A percentile compares a stretch with the other conserved stretches of the same genome.
phyloP scores from a whole-genome alignment of 2,113 vertebrate species.

The Orycteropus afer region DNA sequence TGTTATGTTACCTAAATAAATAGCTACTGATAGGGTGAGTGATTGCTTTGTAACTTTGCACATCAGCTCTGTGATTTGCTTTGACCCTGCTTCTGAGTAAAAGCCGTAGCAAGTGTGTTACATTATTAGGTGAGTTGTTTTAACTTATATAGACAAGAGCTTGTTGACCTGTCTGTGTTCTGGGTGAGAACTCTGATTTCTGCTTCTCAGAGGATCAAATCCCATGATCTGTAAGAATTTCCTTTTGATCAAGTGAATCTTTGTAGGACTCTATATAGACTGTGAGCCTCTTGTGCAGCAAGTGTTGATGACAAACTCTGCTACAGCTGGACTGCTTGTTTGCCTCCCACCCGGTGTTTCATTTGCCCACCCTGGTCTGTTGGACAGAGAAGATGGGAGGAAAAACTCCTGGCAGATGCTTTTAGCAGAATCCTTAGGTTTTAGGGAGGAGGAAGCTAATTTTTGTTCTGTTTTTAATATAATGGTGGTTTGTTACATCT shows the following conservation, averaged over 20 bases:
- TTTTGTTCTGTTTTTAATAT: conserved; percentile 34
- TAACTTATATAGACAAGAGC: neutral
- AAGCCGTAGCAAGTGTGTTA: neutral
- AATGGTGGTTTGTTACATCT: neutral
- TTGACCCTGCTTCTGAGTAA: neutral
- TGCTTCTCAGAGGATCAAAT: neutral
- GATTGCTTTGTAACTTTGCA: neutral
- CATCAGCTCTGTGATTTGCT: neutral
- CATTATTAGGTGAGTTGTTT: neutral
- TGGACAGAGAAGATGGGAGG: neutral
- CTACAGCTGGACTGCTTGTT: neutral
- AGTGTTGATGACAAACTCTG: neutral
- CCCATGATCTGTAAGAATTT: neutral
- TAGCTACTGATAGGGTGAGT: neutral
- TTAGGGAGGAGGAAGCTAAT: conserved; percentile 11
- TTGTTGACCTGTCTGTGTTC: neutral
- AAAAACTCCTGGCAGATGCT: neutral
- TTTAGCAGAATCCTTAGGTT: neutral
- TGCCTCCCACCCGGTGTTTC: neutral
- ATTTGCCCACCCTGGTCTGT: neutral
- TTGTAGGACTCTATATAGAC: neutral
- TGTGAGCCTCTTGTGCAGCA: neutral
- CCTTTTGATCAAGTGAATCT: neutral
- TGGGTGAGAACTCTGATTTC: neutral
- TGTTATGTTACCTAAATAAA: neutral